Percentiles rank a stretch among this genome's conserved stretches.
These are phyloP conservation scores for Ericerus pela DNA, from an alignment of 1,140 invertebrate species.

Conservation along the genomic window DNA sequence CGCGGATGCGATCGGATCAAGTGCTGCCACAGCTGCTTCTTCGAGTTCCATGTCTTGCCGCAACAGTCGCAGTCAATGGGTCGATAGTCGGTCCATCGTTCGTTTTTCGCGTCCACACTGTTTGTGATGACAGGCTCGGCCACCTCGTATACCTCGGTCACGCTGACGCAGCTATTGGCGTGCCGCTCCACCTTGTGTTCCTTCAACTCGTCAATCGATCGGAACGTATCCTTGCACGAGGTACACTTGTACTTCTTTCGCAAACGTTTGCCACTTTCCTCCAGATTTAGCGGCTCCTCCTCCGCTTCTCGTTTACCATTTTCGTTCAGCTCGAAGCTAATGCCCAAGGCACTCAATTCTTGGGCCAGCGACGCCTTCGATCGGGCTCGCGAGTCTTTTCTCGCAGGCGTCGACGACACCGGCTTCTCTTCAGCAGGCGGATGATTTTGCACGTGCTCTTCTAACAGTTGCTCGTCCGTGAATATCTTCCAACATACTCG, in stretches of 20 bases:
- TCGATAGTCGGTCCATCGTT: constrained; percentile 11
- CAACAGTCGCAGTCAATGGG: constrained; percentile 38
- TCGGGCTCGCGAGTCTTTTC: neutral
- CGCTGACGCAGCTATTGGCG: neutral
- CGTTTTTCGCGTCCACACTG: constrained; percentile 28
- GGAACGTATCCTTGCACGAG: constrained; percentile 4
- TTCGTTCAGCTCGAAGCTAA: constrained; percentile 12
- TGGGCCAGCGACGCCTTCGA: constrained; percentile 14
- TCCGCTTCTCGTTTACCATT: neutral
- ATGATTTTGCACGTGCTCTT: constrained; percentile 30
- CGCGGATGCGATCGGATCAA: constrained; percentile 41
- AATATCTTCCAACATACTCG: constrained; percentile 43
- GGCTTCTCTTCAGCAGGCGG: constrained; percentile 18
- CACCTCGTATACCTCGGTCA: constrained; percentile 24
- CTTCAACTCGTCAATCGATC: neutral
- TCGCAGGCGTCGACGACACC: neutral
- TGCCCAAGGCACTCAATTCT: constrained; percentile 12
- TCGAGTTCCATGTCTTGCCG: constrained; percentile 42
- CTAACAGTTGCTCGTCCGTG: constrained; percentile 35
- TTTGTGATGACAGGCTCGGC: constrained; percentile 34
- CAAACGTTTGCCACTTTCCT: neutral
- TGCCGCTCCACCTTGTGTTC: neutral
- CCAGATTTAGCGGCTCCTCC: neutral
- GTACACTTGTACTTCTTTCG: neutral
- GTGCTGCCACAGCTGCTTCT: constrained; percentile 46